Conservation (phyloP, 2,888 invertebrate species). For the Dasysyrphus tricinctus region DNA sequence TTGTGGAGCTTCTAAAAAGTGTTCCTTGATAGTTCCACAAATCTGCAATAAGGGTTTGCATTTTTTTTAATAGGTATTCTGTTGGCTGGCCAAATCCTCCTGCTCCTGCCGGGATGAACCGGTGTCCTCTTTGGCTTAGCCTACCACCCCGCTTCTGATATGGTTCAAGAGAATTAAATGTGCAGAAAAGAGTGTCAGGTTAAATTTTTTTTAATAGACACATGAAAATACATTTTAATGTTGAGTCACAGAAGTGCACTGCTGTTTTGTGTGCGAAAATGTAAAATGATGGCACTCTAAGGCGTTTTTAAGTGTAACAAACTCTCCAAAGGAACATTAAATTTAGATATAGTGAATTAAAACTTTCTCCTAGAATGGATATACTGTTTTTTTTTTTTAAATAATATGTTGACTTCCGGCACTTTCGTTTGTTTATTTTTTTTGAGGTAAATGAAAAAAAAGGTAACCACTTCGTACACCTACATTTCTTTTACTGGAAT, state of each 20-base stretch:
- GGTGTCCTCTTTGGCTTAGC: background rate
- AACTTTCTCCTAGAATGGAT: slow-evolving; percentile 57
- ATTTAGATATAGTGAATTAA: slow-evolving; percentile 24
- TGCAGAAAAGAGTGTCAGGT: slow-evolving; percentile 61
- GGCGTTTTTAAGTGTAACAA: slow-evolving; percentile 65
- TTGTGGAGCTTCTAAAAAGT: slow-evolving; percentile 54
- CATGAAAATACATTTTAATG: slow-evolving; percentile 70
- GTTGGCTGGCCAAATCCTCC: slow-evolving; percentile 2
- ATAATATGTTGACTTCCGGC: slow-evolving; percentile 49
- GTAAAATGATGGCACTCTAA: slow-evolving; percentile 68
- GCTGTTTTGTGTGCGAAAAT: slow-evolving; percentile 61
- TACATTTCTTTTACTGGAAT: background rate
- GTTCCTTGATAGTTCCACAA: slow-evolving; percentile 58
- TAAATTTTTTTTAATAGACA: slow-evolving; percentile 53
- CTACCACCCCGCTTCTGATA: background rate
- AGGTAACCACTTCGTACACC: background rate
- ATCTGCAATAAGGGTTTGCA: slow-evolving; percentile 62
- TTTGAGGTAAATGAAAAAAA: slow-evolving; percentile 7
- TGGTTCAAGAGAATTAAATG: slow-evolving; percentile 36
- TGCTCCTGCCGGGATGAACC: background rate
- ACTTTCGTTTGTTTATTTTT: slow-evolving; percentile 1
- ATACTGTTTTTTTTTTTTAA: slow-evolving; percentile 59
- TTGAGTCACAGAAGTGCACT: slow-evolving; percentile 72
- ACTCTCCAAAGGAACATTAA: slow-evolving; percentile 36
- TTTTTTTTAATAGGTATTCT: slow-evolving; percentile 7